Percentiles rank a stretch among this genome's conserved stretches.
Conservation (phyloP, 2,113 vertebrate species). For the Mirza zaza region DNA sequence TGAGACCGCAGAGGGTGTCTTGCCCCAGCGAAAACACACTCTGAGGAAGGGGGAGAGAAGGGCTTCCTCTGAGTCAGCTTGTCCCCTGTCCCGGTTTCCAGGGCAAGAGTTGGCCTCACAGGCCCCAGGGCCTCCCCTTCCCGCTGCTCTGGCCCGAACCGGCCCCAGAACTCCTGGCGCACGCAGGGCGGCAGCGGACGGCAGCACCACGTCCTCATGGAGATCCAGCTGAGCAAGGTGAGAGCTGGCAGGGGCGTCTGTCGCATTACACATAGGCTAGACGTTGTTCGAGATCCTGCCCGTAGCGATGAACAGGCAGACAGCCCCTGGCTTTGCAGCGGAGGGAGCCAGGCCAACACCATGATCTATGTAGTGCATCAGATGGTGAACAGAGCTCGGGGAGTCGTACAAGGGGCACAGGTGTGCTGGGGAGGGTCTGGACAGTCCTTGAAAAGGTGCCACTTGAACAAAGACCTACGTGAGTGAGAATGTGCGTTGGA, state of each 20-base stretch:
- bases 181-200: constrained; percentile 90
- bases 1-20: not conserved
- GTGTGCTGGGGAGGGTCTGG: not conserved
- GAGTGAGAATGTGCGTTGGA: not conserved
- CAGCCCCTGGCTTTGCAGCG: not conserved
- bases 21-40: not conserved
- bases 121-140: constrained; percentile 89
- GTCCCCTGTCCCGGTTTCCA: not conserved
- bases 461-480: not conserved
- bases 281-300: accelerated
- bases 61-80: not conserved
- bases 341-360: not conserved
- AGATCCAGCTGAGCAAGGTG: constrained; percentile 95
- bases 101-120: constrained; percentile 67
- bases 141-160: constrained; percentile 84
- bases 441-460: not conserved
- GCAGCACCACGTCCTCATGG: constrained; percentile 92
- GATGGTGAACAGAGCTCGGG: not conserved
- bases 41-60: not conserved
- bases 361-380: accelerated
- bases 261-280: not conserved
- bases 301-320: not conserved
- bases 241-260: not conserved
- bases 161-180: constrained; percentile 94
- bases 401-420: no score